Base-by-base conservation (phyloP, 2,888 invertebrate species). In the Cephus pygmeus region DNA sequence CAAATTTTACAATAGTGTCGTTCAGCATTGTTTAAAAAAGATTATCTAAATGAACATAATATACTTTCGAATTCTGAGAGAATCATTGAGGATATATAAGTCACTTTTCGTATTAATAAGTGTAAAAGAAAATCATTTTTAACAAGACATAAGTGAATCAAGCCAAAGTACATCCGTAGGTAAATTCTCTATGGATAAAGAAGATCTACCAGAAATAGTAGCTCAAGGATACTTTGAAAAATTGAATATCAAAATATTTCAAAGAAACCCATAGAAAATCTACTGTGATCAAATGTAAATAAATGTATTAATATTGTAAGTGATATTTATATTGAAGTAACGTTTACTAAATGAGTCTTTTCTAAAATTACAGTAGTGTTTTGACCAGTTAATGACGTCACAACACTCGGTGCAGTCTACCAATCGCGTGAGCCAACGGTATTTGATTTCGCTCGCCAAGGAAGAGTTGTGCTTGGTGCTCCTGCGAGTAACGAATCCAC, bases 391-490 rank as follows among this genome's bases (percentile, higher is more conserved):
- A 1, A 34, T 84, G 85, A 83, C 83, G 83, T 83, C 82, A 83
- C 33, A 77, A 77, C 79, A 74, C 75, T 71, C 73, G 73, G 69
- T 75, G 75, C 75, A 76, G 73, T 77, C 78, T 69, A 81, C 88
- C 88, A 88, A 87, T 88, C 85, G 82, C 83, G 80, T 82, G 73
- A 76, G 76, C 79, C 84, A 85, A 85, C 84, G 82, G 83, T 84
- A 85, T 88, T 88, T 88, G 88, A 88, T 88, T 88, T 80, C 85
- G 83, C 83, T 83, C 84, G 84, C 79, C 81, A 81, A 83, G 81
- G 84, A 83, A 85, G 79, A 83, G 83, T 85, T 81, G 85, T 82
- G 84, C 83, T 84, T 83, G 79, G 80, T 81, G 85, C 83, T 82
- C 81, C 78, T 77, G 81, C 80, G 76, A 75, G 83, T 82, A 69